Conservation (phyloP, 2,113 vertebrate genomes). For the Rallus limicola region DNA sequence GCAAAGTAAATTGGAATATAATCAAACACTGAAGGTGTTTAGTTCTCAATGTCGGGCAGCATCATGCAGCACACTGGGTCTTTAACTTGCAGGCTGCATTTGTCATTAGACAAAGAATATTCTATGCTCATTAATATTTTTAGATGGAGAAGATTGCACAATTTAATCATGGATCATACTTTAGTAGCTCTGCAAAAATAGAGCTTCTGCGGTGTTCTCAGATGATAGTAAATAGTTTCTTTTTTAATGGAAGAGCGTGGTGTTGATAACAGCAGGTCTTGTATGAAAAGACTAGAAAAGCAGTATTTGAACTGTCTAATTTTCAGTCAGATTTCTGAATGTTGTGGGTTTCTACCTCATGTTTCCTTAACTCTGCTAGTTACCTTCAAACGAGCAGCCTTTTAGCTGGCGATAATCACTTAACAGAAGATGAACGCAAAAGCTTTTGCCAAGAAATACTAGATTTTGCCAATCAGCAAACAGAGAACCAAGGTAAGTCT, state of each 20-base stretch:
- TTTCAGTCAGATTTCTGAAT: neutral
- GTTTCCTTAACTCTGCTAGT: slow-evolving; percentile 84
- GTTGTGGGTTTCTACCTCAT: neutral
- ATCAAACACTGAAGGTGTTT: neutral
- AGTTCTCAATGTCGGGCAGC: neutral
- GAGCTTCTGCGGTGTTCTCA: neutral
- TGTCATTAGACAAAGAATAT: neutral
- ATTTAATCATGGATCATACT: neutral
- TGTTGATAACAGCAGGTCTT: neutral
- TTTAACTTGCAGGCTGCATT: neutral
- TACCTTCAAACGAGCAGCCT: slow-evolving; percentile 95
- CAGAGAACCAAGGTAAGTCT: slow-evolving; percentile 76
- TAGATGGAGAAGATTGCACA: neutral
- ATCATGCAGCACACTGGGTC: neutral
- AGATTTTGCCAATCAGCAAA: slow-evolving; percentile 77
- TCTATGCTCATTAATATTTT: neutral
- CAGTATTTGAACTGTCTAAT: neutral
- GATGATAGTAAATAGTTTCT: neutral
- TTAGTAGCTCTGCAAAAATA: neutral
- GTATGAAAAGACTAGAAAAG: neutral
- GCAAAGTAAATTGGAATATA: neutral
- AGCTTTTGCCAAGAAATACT: slow-evolving; percentile 93
- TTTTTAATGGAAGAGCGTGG: neutral
- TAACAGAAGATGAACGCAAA: slow-evolving; percentile 84
- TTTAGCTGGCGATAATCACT: slow-evolving; percentile 87